A percentile compares a stretch with the other conserved stretches of the same genome.
phyloP scores from a whole-genome alignment of 2,113 vertebrate genomes.

The Heptranchias perlo region DNA sequence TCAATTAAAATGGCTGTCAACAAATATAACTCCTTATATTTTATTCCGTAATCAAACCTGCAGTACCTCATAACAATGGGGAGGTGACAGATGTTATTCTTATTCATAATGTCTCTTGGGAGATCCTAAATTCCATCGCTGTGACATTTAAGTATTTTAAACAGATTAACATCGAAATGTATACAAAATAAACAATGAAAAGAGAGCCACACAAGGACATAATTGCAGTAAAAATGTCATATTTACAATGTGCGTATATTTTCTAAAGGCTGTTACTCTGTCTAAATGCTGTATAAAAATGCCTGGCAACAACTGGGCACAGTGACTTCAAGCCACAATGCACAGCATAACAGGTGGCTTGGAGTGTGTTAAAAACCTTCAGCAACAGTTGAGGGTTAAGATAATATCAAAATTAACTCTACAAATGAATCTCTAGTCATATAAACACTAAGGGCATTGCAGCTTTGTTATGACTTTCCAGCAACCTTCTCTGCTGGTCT shows the following conservation, averaged over 20 bases:
- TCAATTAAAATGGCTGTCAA: constrained; percentile 1
- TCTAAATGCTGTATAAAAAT: not conserved
- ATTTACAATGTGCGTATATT: not conserved
- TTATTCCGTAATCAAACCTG: not conserved
- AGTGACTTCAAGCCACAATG: not conserved
- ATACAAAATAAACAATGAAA: too few species aligned
- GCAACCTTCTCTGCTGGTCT: not conserved
- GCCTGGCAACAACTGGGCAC: not conserved
- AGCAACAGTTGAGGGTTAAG: not conserved
- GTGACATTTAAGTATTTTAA: not conserved
- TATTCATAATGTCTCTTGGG: too few species aligned
- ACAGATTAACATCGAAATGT: too few species aligned
- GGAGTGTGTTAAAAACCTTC: not conserved
- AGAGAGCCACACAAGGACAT: too few species aligned
- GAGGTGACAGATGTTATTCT: not conserved
- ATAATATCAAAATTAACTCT: not conserved
- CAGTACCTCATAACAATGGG: not conserved
- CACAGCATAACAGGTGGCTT: not conserved
- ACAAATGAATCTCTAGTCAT: not conserved
- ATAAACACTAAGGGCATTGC: not conserved
- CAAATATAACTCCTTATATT: not conserved
- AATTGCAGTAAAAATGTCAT: not conserved
- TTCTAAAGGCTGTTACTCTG: not conserved
- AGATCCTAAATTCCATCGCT: not conserved
- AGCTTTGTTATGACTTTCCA: not conserved